Percentiles rank a stretch among this genome's conserved stretches.
Conservation (phyloP, 2,888 invertebrate species). For the Carcina quercana region DNA sequence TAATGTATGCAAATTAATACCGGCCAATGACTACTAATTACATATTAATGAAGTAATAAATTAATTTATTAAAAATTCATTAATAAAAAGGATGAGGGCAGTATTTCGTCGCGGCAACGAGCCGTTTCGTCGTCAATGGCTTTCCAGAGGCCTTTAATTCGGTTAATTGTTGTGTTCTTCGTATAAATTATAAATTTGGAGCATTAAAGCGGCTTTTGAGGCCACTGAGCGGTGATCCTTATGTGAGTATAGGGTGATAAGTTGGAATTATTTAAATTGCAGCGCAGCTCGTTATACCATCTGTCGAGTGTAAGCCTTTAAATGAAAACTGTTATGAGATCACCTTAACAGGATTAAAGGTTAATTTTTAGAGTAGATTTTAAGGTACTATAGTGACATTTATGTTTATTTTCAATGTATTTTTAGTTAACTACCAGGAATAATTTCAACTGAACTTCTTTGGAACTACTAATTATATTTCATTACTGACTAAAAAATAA, state of each 20-base stretch:
- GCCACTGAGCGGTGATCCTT: constrained; percentile 20
- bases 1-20: constrained; percentile 30
- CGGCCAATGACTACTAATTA: constrained; percentile 51
- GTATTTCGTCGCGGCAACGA: constrained; percentile 35
- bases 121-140: constrained; percentile 38
- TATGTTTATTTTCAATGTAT: too few species aligned
- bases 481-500: too few species aligned
- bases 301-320: too few species aligned
- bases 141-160: constrained; percentile 44
- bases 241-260: constrained; percentile 18
- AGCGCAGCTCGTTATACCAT: too few species aligned
- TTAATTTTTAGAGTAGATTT: too few species aligned
- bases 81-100: constrained; percentile 38
- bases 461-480: too few species aligned
- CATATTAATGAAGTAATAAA: constrained; percentile 59
- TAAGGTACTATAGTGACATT: too few species aligned
- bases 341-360: too few species aligned
- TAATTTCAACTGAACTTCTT: too few species aligned
- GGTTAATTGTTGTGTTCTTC: constrained; percentile 54
- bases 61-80: constrained; percentile 67
- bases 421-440: too few species aligned
- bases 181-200: constrained; percentile 52
- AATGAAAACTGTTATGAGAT: too few species aligned
- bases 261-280: constrained; percentile 15
- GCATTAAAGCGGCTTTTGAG: constrained; percentile 34